Base-by-base conservation (phyloP, 1,140 invertebrate genomes). In the Zaprionus ornatus region DNA sequence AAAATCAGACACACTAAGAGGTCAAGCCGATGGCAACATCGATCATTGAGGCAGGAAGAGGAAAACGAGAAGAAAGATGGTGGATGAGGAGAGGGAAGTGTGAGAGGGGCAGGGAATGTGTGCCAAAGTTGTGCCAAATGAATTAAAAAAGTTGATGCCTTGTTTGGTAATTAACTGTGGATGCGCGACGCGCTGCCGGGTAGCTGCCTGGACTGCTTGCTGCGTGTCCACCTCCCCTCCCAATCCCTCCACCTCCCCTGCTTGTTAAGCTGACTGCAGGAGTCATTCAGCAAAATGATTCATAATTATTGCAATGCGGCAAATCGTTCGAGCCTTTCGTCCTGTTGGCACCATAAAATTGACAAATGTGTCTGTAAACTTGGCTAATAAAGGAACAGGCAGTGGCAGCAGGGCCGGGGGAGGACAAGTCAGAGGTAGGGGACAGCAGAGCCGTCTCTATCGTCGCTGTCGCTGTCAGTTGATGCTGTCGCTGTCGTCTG, bases 351-450 rank as follows among this genome's bases (percentile, higher is more conserved):
- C 80, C 87, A 91, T 91, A 88, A 91, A 91, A 85, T 88, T 91
- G 88, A 91, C 88, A 91, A 91, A 91, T 91, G 88, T 91, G 88
- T 91, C 88, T 91, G 88, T 88, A 88, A 91, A 91, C 88, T 91
- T 91, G 81, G 81, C 84, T 88, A 91, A 91, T 88, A 88, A 91
- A 90, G 67, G 71, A 37, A 27, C 48, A 29, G 12, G 50, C 21
- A 7, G 3, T 9, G 27, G 6, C 7, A 7, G 29, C 1, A 29
- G 2, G 5, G 25, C 7, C 25, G 10, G 3, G 9, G 9, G 29
- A 17, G 25, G 3, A 5, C 60, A 64, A 40, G 40, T 10, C 40
- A 45, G 40, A 6, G 40, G n/a, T 0, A n/a, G 42, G n/a, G 13
- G 15, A 29, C 7, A 29, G 27, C 32, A 9, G 19, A 21, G 48